These are phyloP conservation scores for Clarias pachynema DNA, from an alignment of 2,797 vertebrate species.

Conservation along the genomic window DNA sequence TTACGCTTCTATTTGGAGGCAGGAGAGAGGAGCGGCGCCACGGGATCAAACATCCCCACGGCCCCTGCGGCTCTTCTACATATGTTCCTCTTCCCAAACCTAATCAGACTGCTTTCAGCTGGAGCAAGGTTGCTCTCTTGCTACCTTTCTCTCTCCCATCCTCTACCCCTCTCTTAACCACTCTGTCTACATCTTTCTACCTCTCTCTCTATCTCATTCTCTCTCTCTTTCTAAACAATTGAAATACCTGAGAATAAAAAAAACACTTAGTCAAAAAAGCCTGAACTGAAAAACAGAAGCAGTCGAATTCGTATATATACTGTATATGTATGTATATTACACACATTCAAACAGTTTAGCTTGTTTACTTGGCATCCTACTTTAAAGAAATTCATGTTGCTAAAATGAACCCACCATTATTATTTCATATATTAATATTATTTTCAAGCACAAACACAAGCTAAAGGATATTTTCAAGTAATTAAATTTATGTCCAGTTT, in stretches of 20 bases:
- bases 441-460: neutral
- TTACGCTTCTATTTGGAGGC: constrained; percentile 62
- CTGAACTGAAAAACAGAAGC: constrained; percentile 3
- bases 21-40: constrained; percentile 57
- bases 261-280: constrained; percentile 33
- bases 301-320: neutral
- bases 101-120: constrained; percentile 59
- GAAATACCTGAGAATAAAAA: constrained; percentile 13
- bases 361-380: neutral
- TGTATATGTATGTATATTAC: neutral
- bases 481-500: neutral
- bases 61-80: constrained; percentile 53
- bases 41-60: constrained; percentile 56
- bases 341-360: neutral
- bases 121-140: constrained; percentile 48
- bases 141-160: constrained; percentile 13
- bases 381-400: neutral
- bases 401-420: neutral
- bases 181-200: constrained; percentile 13
- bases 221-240: neutral
- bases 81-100: constrained; percentile 62
- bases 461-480: neutral
- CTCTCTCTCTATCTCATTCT: constrained; percentile 3
- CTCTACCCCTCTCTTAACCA: constrained; percentile 28
- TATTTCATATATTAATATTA: neutral